Evolutionary conservation across 1,140 invertebrate genomes (phyloP).

Genomic region (Stegodyphus dumicola): DNA sequence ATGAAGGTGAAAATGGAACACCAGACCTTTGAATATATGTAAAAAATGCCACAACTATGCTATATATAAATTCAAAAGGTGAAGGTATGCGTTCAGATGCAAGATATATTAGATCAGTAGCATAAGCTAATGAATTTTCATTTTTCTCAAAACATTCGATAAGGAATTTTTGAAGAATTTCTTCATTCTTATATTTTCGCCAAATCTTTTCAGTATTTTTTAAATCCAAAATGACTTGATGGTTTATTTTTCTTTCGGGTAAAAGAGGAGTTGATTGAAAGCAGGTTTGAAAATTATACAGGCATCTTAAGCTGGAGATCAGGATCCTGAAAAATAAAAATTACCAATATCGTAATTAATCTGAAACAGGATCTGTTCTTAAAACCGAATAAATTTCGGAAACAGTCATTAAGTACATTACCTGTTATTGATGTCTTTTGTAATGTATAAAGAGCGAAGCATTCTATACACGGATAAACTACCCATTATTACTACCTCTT

Average conservation of each 20-base stretch:
- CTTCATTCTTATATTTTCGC: background rate
- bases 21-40: background rate
- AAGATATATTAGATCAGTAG: constrained; percentile 2
- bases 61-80: background rate
- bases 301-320: too few relatives aligned
- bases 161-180: constrained; percentile 2
- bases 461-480: too few relatives aligned
- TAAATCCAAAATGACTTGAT: constrained; percentile 1
- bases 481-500: too few relatives aligned
- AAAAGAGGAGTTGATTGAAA: background rate
- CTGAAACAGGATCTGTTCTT: too few relatives aligned
- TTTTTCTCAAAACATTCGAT: constrained; percentile 16
- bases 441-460: too few relatives aligned
- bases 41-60: background rate
- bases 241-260: background rate
- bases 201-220: constrained; percentile 11
- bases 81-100: background rate
- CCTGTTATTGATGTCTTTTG: too few relatives aligned
- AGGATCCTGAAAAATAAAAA: too few relatives aligned
- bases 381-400: too few relatives aligned
- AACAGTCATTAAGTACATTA: too few relatives aligned
- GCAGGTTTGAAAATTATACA: too few relatives aligned
- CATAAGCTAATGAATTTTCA: constrained; percentile 1
- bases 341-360: too few relatives aligned
- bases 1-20: background rate